Evolutionary conservation across 1,140 invertebrate species (phyloP).

Genomic region (Drosophila subobscura): DNA sequence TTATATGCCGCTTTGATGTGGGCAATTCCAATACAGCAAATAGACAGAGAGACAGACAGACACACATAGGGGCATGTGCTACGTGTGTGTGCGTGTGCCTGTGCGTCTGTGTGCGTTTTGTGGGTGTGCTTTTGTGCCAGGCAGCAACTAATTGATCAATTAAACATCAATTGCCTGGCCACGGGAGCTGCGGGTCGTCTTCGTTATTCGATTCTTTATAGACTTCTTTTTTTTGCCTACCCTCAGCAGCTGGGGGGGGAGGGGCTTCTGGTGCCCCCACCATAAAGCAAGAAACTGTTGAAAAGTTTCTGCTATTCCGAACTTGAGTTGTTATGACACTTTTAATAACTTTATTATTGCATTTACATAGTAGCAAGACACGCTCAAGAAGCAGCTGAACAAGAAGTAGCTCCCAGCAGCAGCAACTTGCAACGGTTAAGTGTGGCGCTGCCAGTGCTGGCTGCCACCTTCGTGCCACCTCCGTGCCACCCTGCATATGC

Average conservation of each 20-base stretch:
- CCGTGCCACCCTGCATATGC: slow-evolving; percentile 57
- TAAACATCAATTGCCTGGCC: slow-evolving; percentile 77
- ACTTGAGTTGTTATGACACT: slow-evolving; percentile 84
- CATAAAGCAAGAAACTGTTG: slow-evolving; percentile 66
- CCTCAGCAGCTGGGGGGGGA: slow-evolving; percentile 6
- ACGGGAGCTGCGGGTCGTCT: slow-evolving; percentile 63
- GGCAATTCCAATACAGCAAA: slow-evolving; percentile 65
- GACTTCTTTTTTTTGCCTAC: slow-evolving; percentile 4
- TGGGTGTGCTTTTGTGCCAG: slow-evolving; percentile 44
- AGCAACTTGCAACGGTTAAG: slow-evolving; percentile 54
- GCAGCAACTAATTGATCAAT: slow-evolving; percentile 78
- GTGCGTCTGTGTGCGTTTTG: slow-evolving; percentile 5
- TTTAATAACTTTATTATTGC: slow-evolving; percentile 84
- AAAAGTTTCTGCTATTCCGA: slow-evolving; percentile 77
- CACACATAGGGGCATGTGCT: slow-evolving; percentile 47
- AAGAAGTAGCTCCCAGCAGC: slow-evolving; percentile 24
- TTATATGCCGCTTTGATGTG: slow-evolving; percentile 82
- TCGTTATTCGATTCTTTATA: slow-evolving; percentile 26
- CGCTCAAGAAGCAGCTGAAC: slow-evolving; percentile 31
- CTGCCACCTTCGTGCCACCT: not conserved
- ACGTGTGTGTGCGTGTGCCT: slow-evolving; percentile 18
- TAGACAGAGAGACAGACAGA: slow-evolving; percentile 22
- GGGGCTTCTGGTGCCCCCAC: slow-evolving; percentile 27
- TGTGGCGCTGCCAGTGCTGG: slow-evolving; percentile 56
- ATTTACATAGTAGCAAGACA: slow-evolving; percentile 75